Percentiles rank a stretch among this genome's conserved stretches.
Conservation (phyloP, 2,797 vertebrate species). For the Sebastiscus tertius region DNA sequence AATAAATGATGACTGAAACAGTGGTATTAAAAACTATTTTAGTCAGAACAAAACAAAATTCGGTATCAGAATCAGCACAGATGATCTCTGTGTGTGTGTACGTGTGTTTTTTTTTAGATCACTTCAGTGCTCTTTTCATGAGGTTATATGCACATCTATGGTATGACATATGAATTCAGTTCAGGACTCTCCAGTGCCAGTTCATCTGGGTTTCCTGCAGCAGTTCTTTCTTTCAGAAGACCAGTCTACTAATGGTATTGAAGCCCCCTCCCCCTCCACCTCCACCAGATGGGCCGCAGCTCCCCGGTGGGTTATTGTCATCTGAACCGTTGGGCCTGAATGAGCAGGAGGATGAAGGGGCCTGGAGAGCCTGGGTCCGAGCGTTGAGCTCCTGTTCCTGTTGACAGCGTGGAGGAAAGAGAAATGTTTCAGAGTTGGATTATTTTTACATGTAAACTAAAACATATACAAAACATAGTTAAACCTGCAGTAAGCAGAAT, state of each 20-base stretch:
- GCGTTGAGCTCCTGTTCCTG: constrained; percentile 98
- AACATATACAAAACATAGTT: neutral
- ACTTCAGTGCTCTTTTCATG: constrained; percentile 51
- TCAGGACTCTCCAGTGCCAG: constrained; percentile 25
- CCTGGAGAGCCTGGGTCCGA: constrained; percentile 94
- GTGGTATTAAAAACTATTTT: constrained; percentile 19
- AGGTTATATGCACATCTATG: constrained; percentile 39
- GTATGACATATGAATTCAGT: constrained; percentile 8
- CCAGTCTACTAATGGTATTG: constrained; percentile 94
- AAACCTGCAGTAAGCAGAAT: too few relatives aligned
- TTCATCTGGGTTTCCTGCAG: constrained; percentile 27
- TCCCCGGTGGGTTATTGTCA: constrained; percentile 97
- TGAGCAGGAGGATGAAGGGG: constrained; percentile 93
- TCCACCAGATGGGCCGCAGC: constrained; percentile 95
- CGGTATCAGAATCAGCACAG: constrained; percentile 24
- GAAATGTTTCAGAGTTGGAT: neutral
- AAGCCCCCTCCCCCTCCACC: constrained; percentile 91
- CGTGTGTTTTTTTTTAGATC: neutral
- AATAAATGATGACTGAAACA: constrained; percentile 30
- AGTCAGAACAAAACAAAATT: constrained; percentile 32
- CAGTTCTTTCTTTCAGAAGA: constrained; percentile 85
- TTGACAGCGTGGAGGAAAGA: constrained; percentile 43
- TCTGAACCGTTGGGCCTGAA: constrained; percentile 97
- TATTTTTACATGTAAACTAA: neutral
- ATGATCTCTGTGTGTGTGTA: neutral